Conservation (phyloP, 2,113 vertebrate genomes). For the Anarhynchus alexandrinus region DNA sequence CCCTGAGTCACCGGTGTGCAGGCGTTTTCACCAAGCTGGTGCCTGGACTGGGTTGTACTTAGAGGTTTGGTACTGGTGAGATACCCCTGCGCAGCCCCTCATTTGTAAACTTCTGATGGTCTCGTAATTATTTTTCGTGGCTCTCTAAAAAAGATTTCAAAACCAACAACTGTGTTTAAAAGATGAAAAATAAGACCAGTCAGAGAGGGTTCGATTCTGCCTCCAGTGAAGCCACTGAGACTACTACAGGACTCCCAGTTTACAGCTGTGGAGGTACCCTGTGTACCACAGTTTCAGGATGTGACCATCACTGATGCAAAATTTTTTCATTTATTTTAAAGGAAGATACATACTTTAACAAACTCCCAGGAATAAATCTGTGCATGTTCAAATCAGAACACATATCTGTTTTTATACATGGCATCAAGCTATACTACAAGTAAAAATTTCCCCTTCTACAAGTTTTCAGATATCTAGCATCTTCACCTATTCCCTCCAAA, state of each 20-base stretch:
- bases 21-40: background rate
- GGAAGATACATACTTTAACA: background rate
- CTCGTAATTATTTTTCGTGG: background rate
- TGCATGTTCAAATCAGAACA: background rate
- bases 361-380: background rate
- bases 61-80: background rate
- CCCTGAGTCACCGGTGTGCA: background rate
- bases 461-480: background rate
- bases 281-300: background rate
- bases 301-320: background rate
- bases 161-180: background rate
- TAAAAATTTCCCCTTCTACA: background rate
- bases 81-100: background rate
- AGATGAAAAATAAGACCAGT: background rate
- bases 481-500: background rate
- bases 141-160: background rate
- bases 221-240: background rate
- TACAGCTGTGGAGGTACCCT: background rate
- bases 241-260: background rate
- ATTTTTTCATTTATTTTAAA: background rate
- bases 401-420: background rate
- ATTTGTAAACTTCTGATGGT: background rate
- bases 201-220: background rate
- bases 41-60: background rate
- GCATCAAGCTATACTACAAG: background rate